Conservation (phyloP, 2,797 vertebrate genomes). For the Darevskia mixta region DNA sequence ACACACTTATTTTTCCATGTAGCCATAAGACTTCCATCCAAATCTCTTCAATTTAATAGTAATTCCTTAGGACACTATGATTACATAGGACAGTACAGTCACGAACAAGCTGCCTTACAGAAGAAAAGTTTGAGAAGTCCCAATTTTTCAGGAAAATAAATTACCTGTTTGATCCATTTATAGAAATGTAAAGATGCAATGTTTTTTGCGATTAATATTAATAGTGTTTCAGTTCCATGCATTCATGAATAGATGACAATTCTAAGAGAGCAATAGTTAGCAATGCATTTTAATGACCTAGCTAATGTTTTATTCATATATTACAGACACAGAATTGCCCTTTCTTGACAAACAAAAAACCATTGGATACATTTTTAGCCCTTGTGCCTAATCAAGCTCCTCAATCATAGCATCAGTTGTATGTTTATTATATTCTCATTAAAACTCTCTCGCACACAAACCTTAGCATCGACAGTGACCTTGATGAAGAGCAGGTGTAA, state of each 20-base stretch:
- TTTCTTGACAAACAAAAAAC: constrained; percentile 39
- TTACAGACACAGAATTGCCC: constrained; percentile 27
- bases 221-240: constrained; percentile 43
- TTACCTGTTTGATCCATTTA: constrained; percentile 43
- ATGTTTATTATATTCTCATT: constrained; percentile 15
- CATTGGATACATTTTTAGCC: constrained; percentile 37
- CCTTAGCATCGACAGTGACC: not conserved
- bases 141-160: not conserved
- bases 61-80: not conserved
- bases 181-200: constrained; percentile 43
- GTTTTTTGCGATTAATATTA: constrained; percentile 49
- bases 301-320: constrained; percentile 2
- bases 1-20: not conserved
- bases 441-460: not conserved
- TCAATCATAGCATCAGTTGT: constrained; percentile 29
- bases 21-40: constrained; percentile 22
- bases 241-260: constrained; percentile 41
- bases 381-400: constrained; percentile 25
- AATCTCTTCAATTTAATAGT: not conserved
- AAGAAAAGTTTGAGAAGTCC: not conserved
- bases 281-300: constrained; percentile 37
- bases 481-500: not conserved
- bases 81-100: not conserved
- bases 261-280: constrained; percentile 38
- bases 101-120: not conserved